Evolutionary conservation across 2,888 invertebrate genomes (phyloP).

Genomic region (Automeris io): DNA sequence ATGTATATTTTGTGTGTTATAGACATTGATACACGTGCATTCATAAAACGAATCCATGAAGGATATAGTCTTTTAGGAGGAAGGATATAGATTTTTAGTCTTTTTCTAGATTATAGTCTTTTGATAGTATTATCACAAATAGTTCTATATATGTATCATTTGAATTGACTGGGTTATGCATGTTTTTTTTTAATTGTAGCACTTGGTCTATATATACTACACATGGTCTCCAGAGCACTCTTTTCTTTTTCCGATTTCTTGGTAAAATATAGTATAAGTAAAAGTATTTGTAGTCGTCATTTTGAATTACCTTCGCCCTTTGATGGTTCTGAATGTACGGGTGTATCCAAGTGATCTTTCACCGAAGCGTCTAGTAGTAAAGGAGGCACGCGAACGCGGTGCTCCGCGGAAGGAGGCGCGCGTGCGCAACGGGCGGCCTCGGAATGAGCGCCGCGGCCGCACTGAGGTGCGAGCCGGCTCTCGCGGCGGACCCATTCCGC

Average conservation of each 20-base stretch:
- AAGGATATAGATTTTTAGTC: no score
- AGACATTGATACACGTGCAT: no score
- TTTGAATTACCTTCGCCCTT: constrained; percentile 70
- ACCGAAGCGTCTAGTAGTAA: constrained; percentile 53
- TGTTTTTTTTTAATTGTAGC: no score
- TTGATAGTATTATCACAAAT: no score
- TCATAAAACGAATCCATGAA: no score
- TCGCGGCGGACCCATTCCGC: constrained; percentile 68
- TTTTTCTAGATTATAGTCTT: no score
- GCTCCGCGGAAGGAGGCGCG: constrained; percentile 74
- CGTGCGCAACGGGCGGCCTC: constrained; percentile 73
- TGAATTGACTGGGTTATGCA: no score
- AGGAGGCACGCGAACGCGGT: constrained; percentile 70
- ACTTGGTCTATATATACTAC: no score
- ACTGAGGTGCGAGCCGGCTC: constrained; percentile 62
- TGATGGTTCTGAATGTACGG: constrained; percentile 64
- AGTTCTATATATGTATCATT: no score
- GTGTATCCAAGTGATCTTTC: constrained; percentile 61
- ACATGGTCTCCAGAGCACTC: background rate
- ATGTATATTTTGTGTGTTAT: no score
- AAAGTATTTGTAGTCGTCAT: constrained; percentile 23
- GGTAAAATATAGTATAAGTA: constrained; percentile 4
- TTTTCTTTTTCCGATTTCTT: background rate
- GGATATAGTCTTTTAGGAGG: no score
- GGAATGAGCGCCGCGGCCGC: constrained; percentile 73